A percentile compares a stretch with the other conserved stretches of the same genome.
Conservation (phyloP, 2,888 invertebrate genomes). For the Melikaiella ostensackeni region DNA sequence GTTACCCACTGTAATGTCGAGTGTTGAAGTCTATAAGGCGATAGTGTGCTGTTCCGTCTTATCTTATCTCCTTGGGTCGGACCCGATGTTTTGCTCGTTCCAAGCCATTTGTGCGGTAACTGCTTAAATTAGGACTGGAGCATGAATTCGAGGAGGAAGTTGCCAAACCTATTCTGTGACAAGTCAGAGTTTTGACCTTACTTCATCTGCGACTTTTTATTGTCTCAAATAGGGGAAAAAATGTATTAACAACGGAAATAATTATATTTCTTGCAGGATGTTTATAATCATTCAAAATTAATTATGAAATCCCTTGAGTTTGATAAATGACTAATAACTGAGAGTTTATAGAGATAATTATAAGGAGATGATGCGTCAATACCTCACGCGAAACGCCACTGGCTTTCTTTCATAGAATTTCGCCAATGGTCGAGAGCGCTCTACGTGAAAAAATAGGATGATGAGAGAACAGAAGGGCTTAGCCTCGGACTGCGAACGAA, state of each 20-base stretch:
- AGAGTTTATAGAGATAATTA: background rate
- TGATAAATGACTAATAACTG: background rate
- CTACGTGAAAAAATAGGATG: constrained; percentile 8
- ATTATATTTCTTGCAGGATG: too few relatives aligned
- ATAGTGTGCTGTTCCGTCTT: constrained; percentile 54
- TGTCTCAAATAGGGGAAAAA: background rate
- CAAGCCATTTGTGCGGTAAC: constrained; percentile 60
- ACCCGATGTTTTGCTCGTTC: constrained; percentile 64
- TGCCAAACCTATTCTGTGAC: constrained; percentile 9
- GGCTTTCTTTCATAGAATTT: background rate
- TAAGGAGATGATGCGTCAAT: background rate
- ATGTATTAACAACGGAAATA: background rate
- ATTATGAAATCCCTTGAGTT: background rate
- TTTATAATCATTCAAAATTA: too few relatives aligned
- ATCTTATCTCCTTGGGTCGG: constrained; percentile 53
- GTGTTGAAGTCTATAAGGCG: constrained; percentile 58
- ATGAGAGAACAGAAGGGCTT: constrained; percentile 31
- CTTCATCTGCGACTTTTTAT: constrained; percentile 4
- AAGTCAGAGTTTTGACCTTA: constrained; percentile 10
- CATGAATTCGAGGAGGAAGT: constrained; percentile 32
- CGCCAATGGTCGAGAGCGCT: background rate
- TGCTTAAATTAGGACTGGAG: constrained; percentile 55
- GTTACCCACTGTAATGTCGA: constrained; percentile 53
- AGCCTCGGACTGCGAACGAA: constrained; percentile 50
- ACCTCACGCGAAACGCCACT: background rate